Conservation (phyloP, 2,113 vertebrate genomes). For the Uria aalge region DNA sequence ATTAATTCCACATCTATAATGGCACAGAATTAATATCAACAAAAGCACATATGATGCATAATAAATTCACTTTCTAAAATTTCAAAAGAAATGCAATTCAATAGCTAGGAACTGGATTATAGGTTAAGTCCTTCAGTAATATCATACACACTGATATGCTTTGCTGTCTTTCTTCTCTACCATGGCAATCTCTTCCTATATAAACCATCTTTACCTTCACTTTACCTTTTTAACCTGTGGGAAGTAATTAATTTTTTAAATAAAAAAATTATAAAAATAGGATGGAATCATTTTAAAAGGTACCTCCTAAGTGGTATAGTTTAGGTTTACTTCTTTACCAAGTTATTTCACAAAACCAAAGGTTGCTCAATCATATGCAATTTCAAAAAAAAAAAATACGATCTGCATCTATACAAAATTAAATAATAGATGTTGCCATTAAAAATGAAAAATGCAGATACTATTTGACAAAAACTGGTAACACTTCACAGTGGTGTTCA, state of each 20-base stretch:
- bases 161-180: not conserved
- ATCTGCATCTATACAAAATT: not conserved
- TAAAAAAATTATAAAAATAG: not conserved
- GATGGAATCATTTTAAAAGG: not conserved
- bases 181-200: not conserved
- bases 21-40: not conserved
- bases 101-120: not conserved
- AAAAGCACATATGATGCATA: not conserved
- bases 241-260: not conserved
- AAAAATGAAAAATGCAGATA: not conserved
- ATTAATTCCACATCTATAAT: not conserved
- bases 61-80: not conserved
- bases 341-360: not conserved
- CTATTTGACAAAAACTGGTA: not conserved
- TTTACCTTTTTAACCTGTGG: not conserved
- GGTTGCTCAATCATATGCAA: not conserved
- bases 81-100: not conserved
- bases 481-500: not conserved
- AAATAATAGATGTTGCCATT: not conserved
- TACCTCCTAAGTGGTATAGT: not conserved
- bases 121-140: not conserved
- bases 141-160: not conserved
- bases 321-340: not conserved
- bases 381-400: not conserved
- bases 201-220: not conserved